These are phyloP conservation scores for Latrodectus geometricus DNA, from an alignment of 1,140 invertebrate species.

Conservation along the genomic window DNA sequence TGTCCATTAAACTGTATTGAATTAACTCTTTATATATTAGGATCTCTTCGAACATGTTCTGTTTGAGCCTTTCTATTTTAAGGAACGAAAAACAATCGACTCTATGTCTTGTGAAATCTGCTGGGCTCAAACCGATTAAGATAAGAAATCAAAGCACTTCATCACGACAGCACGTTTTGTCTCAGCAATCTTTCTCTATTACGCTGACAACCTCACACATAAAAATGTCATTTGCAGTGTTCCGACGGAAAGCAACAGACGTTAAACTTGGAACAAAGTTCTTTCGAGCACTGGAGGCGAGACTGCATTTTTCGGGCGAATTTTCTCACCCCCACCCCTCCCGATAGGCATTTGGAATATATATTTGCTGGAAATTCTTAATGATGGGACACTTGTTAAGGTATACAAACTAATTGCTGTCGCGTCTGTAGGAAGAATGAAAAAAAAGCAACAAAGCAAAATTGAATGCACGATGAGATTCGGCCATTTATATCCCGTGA, in stretches of 20 bases:
- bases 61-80: too few species aligned
- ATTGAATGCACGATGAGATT: slow-evolving; percentile 7
- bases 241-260: background rate
- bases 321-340: background rate
- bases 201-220: background rate
- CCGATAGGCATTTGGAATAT: background rate
- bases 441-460: background rate
- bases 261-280: background rate
- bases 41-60: too few species aligned
- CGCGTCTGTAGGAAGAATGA: background rate
- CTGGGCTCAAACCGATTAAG: background rate
- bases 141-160: background rate
- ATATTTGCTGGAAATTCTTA: background rate
- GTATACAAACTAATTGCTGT: background rate
- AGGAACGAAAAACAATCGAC: too few species aligned
- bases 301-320: background rate
- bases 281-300: background rate
- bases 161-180: background rate
- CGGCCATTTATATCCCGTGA: background rate
- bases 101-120: too few species aligned
- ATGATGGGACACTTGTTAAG: background rate
- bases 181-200: background rate
- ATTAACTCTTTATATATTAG: too few species aligned
- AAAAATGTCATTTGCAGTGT: background rate
- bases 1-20: too few species aligned